Percentiles rank a stretch among this genome's conserved stretches.
Conservation (phyloP, 2,113 vertebrate genomes). For the Perca flavescens region DNA sequence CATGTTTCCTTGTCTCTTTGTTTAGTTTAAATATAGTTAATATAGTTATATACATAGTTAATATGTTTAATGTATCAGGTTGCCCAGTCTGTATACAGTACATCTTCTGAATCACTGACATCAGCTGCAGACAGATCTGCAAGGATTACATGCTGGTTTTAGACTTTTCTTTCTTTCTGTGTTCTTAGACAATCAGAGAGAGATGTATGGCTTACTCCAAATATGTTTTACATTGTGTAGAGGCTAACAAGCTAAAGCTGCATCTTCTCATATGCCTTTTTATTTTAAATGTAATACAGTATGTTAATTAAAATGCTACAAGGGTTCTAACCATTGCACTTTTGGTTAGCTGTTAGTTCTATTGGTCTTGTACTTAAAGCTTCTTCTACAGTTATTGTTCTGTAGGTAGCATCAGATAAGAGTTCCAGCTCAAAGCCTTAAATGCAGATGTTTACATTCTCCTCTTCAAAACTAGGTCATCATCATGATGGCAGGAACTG, state of each 20-base stretch:
- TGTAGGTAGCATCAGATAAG: not conserved
- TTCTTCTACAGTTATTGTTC: not conserved
- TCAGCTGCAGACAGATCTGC: slow-evolving; percentile 27
- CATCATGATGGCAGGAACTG: not conserved
- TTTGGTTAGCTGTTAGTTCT: not conserved
- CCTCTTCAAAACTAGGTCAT: slow-evolving; percentile 6
- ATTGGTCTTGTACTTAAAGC: not conserved
- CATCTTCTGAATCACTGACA: slow-evolving; percentile 13
- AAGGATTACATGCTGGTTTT: slow-evolving; percentile 12
- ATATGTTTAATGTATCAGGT: slow-evolving; percentile 25
- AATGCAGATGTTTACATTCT: slow-evolving; percentile 30
- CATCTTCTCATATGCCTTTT: not conserved
- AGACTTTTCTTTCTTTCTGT: not conserved
- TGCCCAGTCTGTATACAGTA: not conserved
- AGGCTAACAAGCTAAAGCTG: not conserved
- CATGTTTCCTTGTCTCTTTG: not conserved
- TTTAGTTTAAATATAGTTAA: slow-evolving; percentile 3
- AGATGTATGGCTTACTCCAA: not conserved
- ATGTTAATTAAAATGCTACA: not conserved
- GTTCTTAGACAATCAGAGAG: not conserved
- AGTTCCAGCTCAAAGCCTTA: not conserved
- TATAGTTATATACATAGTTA: not conserved
- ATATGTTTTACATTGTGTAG: not conserved
- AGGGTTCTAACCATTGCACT: not conserved
- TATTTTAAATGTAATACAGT: not conserved